Evolutionary conservation across 2,113 vertebrate species (phyloP).

Genomic region (Oceanodroma tethys): DNA sequence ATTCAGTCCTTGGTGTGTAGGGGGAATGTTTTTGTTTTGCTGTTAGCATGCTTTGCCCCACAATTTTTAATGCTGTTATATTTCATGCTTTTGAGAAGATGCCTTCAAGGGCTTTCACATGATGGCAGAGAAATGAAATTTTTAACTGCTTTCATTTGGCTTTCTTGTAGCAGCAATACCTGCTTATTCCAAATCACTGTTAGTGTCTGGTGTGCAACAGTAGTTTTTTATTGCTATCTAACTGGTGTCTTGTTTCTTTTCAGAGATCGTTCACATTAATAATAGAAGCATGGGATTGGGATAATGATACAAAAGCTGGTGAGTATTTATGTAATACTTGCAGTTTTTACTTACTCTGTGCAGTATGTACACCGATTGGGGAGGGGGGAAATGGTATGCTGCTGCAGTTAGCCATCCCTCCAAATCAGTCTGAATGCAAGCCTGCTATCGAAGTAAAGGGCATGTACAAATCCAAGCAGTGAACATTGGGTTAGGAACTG

Average conservation of each 20-base stretch:
- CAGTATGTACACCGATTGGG: accelerated
- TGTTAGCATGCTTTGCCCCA: neutral
- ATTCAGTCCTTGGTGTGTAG: neutral
- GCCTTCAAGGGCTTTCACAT: neutral
- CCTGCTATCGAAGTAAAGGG: neutral
- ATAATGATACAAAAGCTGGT: conserved; percentile 88
- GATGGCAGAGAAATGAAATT: neutral
- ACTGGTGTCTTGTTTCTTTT: conserved; percentile 41
- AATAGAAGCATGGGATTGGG: conserved; percentile 92
- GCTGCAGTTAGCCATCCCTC: neutral
- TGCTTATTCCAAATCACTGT: neutral
- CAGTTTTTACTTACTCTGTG: neutral
- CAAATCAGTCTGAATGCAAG: neutral
- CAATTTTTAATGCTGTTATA: neutral
- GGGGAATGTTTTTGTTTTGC: neutral
- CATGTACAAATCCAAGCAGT: neutral
- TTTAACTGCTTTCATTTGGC: neutral
- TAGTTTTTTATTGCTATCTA: neutral
- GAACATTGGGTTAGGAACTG: neutral
- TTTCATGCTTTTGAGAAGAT: neutral
- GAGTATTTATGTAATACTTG: conserved; percentile 64
- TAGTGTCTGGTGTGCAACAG: neutral
- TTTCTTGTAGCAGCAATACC: neutral
- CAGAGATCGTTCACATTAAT: conserved; percentile 91
- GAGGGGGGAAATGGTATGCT: neutral